Base-by-base conservation (phyloP, 1,140 invertebrate genomes). In the Conus betulinus region DNA sequence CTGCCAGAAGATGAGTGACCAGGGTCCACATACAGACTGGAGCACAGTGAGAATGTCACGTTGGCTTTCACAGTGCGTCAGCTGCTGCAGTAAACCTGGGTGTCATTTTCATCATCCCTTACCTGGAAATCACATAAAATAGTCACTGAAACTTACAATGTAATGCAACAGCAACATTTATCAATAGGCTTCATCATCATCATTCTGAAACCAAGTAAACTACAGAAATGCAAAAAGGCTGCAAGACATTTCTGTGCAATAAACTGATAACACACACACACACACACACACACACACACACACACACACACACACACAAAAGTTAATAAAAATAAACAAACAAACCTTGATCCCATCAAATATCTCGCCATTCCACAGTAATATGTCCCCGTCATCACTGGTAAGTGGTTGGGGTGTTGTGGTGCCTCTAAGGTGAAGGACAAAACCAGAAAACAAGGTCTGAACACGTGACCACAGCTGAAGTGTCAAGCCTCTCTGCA, bases 291-390 rank as follows among this genome's bases (percentile, higher is more conserved):
- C 57, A 60, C 57, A 60, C 57, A 60, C 57, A 60, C 57, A 60
- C 57, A 60, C 57, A 60, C 8, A 60, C 57, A 60, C 57, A 5
- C 57, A 60, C 1, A 60, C 1, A 60, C 1, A 60, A 60, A 60
- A 15, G 1, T 0, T 2, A 8, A 0, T 2, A 60, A 60, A 0
- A 60, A 60, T 2, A 8, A 60, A 11, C 8, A 8, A 60, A 60
- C 57, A 8, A 60, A 92, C 94, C 90, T 94, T 25, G 51, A 95
- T 92, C 8, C 96, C 96, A 92, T 95, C 96, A 94, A 97, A 98
- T 88, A 98, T 95, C 95, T 98, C 97, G 85, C 97, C 98, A 96
- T 98, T 98, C 96, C 97, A 98, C 20, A 97, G 92, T 71, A 98
- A 93, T 88, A 97, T 92, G 92, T 97, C 97, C 53, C 96, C 96